Conservation (phyloP, 2,888 invertebrate genomes). For the Amorpha juglandis region DNA sequence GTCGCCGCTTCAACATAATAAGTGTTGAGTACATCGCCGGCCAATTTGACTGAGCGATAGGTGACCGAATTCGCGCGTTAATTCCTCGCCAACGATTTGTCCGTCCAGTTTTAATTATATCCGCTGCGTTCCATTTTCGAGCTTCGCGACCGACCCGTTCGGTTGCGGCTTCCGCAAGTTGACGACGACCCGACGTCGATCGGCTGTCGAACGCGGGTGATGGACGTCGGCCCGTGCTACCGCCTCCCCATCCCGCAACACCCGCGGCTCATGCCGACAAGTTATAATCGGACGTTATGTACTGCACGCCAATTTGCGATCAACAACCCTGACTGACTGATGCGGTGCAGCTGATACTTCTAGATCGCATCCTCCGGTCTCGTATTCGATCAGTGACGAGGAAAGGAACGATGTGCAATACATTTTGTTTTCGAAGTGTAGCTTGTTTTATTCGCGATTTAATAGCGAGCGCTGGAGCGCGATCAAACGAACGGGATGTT, state of each 20-base stretch:
- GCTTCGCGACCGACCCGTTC: constrained; percentile 62
- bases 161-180: constrained; percentile 70
- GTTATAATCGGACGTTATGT: constrained; percentile 46
- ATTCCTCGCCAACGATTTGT: constrained; percentile 73
- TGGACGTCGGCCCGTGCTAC: constrained; percentile 39
- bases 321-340: constrained; percentile 47
- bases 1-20: constrained; percentile 38
- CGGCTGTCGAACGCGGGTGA: constrained; percentile 60
- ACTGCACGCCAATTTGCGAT: constrained; percentile 59
- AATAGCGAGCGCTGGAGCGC: constrained; percentile 58
- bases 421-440: constrained; percentile 43
- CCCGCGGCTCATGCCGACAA: constrained; percentile 31
- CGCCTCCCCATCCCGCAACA: constrained; percentile 32
- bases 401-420: constrained; percentile 39
- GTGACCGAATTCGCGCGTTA: constrained; percentile 70
- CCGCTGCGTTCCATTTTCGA: constrained; percentile 81
- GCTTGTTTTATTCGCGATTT: constrained; percentile 58
- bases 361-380: constrained; percentile 33
- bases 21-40: constrained; percentile 38
- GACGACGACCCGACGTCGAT: constrained; percentile 57
- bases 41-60: constrained; percentile 47
- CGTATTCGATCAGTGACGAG: constrained; percentile 35
- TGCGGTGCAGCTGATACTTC: constrained; percentile 26
- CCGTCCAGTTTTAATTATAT: constrained; percentile 80
- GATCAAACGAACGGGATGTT: constrained; percentile 73